Conservation (phyloP, 2,113 vertebrate genomes). For the Coturnix japonica region DNA sequence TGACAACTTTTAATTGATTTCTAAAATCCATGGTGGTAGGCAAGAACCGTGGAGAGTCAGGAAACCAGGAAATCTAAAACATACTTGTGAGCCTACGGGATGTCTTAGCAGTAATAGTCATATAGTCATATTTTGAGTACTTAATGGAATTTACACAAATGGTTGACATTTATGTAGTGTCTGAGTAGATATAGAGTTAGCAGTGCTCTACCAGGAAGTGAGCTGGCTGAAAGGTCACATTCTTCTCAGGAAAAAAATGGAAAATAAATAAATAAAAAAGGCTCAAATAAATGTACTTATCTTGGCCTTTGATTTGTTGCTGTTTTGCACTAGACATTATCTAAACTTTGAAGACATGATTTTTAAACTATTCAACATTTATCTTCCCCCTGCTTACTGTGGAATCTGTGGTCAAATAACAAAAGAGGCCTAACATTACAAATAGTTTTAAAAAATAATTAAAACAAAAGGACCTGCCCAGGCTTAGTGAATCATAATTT, state of each 20-base stretch:
- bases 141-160: not conserved
- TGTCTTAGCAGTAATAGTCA: not conserved
- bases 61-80: not conserved
- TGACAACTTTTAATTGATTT: not conserved
- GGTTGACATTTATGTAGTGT: not conserved
- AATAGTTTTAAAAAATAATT: not conserved
- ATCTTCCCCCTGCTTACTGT: not conserved
- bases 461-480: not conserved
- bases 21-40: not conserved
- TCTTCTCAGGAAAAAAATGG: not conserved
- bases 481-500: not conserved
- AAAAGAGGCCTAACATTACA: not conserved
- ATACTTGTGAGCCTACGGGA: not conserved
- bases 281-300: not conserved
- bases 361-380: not conserved
- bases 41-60: not conserved
- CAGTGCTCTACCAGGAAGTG: not conserved
- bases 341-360: not conserved
- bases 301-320: not conserved
- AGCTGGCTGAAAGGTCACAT: not conserved
- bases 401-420: not conserved
- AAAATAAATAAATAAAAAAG: not conserved
- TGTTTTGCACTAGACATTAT: not conserved
- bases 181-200: not conserved
- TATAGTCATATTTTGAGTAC: not conserved